Evolutionary conservation across 2,113 vertebrate species (phyloP).

Genomic region (Gobius niger): DNA sequence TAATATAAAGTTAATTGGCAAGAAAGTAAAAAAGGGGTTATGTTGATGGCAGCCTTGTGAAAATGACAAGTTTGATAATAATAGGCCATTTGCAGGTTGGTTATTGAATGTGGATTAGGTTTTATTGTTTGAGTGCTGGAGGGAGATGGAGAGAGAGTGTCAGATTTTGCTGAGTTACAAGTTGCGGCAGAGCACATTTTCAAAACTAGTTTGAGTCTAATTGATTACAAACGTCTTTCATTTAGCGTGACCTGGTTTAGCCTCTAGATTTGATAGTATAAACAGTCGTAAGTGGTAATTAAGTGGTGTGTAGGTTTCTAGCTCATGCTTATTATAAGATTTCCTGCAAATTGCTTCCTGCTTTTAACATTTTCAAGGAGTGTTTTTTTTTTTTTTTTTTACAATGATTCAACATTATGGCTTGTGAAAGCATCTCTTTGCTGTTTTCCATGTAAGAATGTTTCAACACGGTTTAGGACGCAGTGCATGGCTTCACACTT

Average conservation of each 20-base stretch:
- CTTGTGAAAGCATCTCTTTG: not conserved
- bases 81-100: conserved; percentile 68
- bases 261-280: not conserved
- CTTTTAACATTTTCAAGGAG: conserved; percentile 6
- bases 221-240: conserved; percentile 23
- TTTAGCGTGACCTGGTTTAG: conserved; percentile 8
- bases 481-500: too few species aligned
- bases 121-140: conserved; percentile 70
- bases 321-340: not conserved
- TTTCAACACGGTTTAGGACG: too few species aligned
- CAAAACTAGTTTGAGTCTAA: conserved; percentile 21
- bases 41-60: conserved; percentile 68
- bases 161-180: conserved; percentile 31
- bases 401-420: not conserved
- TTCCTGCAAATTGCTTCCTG: conserved; percentile 15
- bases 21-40: conserved; percentile 70
- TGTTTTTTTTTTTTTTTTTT: not conserved
- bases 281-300: conserved; percentile 7
- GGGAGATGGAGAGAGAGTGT: conserved; percentile 50
- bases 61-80: conserved; percentile 75
- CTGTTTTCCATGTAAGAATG: too few species aligned
- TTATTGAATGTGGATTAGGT: conserved; percentile 71
- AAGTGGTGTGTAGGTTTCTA: conserved; percentile 7
- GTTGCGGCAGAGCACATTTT: conserved; percentile 33
- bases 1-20: conserved; percentile 72